phyloP scores from a whole-genome alignment of 2,797 vertebrate genomes.

The Scolopax bukidnonensis region DNA sequence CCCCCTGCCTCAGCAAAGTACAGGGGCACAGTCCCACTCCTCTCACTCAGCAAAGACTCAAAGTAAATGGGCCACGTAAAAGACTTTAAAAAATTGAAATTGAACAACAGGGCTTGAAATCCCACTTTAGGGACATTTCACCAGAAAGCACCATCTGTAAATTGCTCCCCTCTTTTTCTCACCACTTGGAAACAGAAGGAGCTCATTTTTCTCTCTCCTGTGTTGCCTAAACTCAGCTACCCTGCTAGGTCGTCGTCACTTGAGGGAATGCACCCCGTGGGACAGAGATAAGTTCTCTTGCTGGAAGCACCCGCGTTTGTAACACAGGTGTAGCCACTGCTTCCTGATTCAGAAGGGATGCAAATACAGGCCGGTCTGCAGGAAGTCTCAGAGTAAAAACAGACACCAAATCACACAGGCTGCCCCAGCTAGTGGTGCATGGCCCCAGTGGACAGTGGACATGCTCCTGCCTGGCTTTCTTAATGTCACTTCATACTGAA shows the following conservation, averaged over 20 bases:
- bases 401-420: not conserved
- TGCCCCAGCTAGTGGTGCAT: not conserved
- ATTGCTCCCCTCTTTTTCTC: not conserved
- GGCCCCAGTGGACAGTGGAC: not conserved
- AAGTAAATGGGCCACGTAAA: not conserved
- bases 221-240: not conserved
- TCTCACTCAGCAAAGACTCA: not conserved
- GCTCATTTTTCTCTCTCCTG: not conserved
- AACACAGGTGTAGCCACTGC: not conserved
- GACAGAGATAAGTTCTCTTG: not conserved
- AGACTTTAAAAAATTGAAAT: not conserved
- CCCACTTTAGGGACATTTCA: not conserved
- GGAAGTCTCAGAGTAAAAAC: not conserved
- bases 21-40: not conserved
- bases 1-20: not conserved
- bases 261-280: not conserved
- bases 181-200: not conserved
- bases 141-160: fast-evolving
- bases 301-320: not conserved
- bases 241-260: not conserved
- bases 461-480: not conserved
- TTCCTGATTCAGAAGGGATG: not conserved
- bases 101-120: not conserved
- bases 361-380: not conserved
- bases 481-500: not conserved